Evolutionary conservation across 2,113 vertebrate species (phyloP), one percentile per base, ranked within the genome.

Genomic region (Alouatta palliata): DNA sequence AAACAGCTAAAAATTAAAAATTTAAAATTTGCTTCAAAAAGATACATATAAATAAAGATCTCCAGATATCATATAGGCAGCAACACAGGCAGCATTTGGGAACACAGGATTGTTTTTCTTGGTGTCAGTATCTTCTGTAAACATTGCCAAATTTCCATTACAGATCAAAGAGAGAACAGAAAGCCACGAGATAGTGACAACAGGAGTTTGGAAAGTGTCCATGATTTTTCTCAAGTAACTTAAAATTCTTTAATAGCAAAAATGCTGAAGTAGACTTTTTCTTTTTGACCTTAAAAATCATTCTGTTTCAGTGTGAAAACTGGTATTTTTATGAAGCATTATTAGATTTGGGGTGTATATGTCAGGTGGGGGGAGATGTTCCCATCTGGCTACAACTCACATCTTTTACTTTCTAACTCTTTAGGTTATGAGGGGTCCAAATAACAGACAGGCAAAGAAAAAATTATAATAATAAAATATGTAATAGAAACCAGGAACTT

Each of bases 261-360:
- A 47, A 91, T 66, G 81, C 23, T 56, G 71, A 96, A 35, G 30
- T 94, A 92, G 20, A 49, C 35, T 91, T 96, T 32, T 66, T 97
- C 82, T 95, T 98, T 98, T 97, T 98, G 37, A 98, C 93, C n/a
- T 96, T 97, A 93, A 30, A 97, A 97, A 81, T 94, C 47, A 97
- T 96, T 98, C 83, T 95, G 64, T 91, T 98, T 97, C 97, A 97
- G 98, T 97, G 91, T 97, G 94, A 97, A 97, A 97, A 79, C 35
- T 96, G 90, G 97, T 98, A 97, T 94, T 98, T 98, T 98, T 98
- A 98, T 96, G 89, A 98, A 98, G 61, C 47, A 96, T 97, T 98
- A 85, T 91, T 98, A 94, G 71, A 88, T 45, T 94, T 97, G 56
- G 35, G 32, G 0, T 80, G 2, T 73, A 7, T 49, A n/a, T 23